A percentile compares a stretch with the other conserved stretches of the same genome.
Conservation (phyloP, 2,797 vertebrate species). For the Anabacerthia variegaticeps region DNA sequence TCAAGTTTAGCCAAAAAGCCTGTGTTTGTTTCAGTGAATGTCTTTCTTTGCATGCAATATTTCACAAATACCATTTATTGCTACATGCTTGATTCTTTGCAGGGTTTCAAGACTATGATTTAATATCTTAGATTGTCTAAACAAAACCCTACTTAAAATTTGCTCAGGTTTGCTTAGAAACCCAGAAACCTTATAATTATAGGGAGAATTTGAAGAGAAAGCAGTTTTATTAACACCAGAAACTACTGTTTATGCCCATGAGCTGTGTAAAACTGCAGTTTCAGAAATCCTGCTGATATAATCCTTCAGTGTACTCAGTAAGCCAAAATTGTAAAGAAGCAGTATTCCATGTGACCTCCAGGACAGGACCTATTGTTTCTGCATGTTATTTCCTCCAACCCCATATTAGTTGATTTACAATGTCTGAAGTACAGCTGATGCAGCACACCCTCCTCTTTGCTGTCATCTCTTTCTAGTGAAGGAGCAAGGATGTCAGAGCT, state of each 20-base stretch:
- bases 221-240: conserved; percentile 52
- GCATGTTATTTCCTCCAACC: neutral
- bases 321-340: neutral
- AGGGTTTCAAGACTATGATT: conserved; percentile 50
- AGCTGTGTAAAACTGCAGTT: conserved; percentile 38
- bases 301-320: neutral
- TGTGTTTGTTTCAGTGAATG: conserved; percentile 13
- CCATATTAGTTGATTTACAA: neutral
- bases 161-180: conserved; percentile 54
- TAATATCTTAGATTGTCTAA: conserved; percentile 60
- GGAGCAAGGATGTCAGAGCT: neutral
- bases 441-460: neutral
- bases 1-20: neutral
- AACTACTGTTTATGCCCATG: conserved; percentile 52
- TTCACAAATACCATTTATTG: conserved; percentile 39
- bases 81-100: conserved; percentile 24
- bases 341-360: neutral
- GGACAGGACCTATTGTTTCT: neutral
- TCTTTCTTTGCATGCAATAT: conserved; percentile 28
- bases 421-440: neutral
- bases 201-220: conserved; percentile 49
- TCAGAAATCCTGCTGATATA: conserved; percentile 45
- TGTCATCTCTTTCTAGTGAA: neutral
- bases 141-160: conserved; percentile 61
- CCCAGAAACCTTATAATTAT: conserved; percentile 42